Evolutionary conservation across 2,888 invertebrate species (phyloP), one percentile per base, ranked within the genome.

Genomic region (Xestia xanthographa): DNA sequence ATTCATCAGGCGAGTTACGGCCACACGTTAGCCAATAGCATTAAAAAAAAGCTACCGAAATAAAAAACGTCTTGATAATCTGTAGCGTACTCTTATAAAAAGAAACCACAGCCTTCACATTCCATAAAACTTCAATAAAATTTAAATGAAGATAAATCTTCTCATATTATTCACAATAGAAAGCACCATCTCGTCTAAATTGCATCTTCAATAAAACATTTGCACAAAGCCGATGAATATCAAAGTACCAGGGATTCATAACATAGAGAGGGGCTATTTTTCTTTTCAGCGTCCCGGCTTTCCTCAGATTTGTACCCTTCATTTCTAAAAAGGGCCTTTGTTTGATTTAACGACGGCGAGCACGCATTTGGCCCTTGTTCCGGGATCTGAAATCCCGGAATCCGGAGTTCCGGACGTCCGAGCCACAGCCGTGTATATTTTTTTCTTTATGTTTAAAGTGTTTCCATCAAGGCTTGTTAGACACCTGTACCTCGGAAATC

Each of bases 301-400:
- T 65, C 63, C 72, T 58, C 77, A 80, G 70, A 86, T 86, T 87
- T 86, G 78, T 86, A 83, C 80, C 85, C 82, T 85, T 87, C 77
- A 80, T 86, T 86, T 75, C 76, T 65, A 83, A 88, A 82, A 82
- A 72, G 77, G 75, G 76, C 82, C 77, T 87, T 87, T 88, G 84
- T 88, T 88, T 87, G 84, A 88, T 88, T 88, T 87, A 88, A 87
- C 82, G 79, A 83, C 70, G 80, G 72, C 58, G 66, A 79, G 75
- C 88, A 87, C 88, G 88, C 88, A 82, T 80, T 76, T 77, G 72
- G 68, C 72, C 73, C 75, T 72, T 68, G 68, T 77, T 58, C 75
- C 67, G 78, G 77, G 56, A 60, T n/a, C n/a, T n/a, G n/a, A n/a
- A n/a, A n/a, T 38, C 48, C 26, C 71, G 50, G 60, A 60, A 20